Evolutionary conservation across 2,797 vertebrate genomes (phyloP).

Genomic region (Smutsia temminckii): DNA sequence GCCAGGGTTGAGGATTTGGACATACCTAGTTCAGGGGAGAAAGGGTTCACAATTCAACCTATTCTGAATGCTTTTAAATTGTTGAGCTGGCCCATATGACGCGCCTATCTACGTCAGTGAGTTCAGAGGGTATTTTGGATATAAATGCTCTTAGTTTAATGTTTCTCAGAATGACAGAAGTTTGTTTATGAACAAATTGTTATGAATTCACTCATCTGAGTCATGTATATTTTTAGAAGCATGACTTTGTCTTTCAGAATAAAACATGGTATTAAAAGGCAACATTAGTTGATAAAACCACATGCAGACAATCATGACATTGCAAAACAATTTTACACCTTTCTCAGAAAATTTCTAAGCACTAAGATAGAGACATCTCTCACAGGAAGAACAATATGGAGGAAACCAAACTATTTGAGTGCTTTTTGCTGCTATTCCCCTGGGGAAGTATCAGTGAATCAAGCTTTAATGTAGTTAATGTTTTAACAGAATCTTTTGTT

Average conservation of each 20-base stretch:
- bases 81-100: not conserved
- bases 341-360: constrained; percentile 5
- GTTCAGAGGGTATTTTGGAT: not conserved
- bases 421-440: not conserved
- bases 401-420: not conserved
- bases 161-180: not conserved
- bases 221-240: constrained; percentile 51
- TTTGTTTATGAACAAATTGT: not conserved
- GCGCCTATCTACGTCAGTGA: not conserved
- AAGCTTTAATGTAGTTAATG: not conserved
- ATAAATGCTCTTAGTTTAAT: not conserved
- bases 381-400: not conserved
- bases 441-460: not conserved
- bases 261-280: constrained; percentile 12
- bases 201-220: not conserved
- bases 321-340: not conserved
- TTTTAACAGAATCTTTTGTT: not conserved
- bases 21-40: not conserved
- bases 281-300: not conserved
- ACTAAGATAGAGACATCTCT: not conserved
- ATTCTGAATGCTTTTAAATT: not conserved
- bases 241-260: constrained; percentile 35
- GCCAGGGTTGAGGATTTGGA: not conserved
- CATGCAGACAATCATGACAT: not conserved
- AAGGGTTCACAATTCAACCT: not conserved